phyloP scores from a whole-genome alignment of 2,888 invertebrate genomes.

The Smittia aterrima region DNA sequence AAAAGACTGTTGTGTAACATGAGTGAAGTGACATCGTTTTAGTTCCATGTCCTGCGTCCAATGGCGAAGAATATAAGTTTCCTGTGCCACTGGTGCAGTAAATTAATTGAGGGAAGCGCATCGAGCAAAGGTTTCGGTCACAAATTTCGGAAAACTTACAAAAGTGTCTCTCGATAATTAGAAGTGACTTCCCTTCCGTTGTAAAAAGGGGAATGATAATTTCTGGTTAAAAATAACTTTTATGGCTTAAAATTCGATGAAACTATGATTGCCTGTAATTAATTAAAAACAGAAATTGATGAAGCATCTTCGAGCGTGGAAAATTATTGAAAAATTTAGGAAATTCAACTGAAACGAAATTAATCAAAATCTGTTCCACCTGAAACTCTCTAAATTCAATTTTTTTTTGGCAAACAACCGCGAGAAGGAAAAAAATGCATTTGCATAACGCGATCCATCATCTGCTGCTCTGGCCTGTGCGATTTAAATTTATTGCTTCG shows the following conservation, averaged over 20 bases:
- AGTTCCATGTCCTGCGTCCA: background rate
- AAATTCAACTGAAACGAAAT: no score
- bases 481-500: conserved; percentile 10
- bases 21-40: conserved; percentile 15
- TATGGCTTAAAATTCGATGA: no score
- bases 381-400: background rate
- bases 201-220: no score
- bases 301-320: no score
- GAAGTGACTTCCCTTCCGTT: no score
- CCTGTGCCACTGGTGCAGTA: background rate
- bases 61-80: background rate
- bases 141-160: no score
- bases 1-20: conserved; percentile 39
- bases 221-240: no score
- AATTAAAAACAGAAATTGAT: no score
- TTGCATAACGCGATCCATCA: conserved; percentile 8
- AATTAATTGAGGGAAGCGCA: background rate
- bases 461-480: background rate
- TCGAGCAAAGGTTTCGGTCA: no score
- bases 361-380: background rate
- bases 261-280: no score
- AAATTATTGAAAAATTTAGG: no score
- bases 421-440: background rate
- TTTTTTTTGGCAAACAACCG: conserved; percentile 1
- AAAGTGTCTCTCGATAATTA: no score